A percentile compares a stretch with the other conserved stretches of the same genome.
These are phyloP conservation scores for Mus spicilegus DNA, from an alignment of 2,113 vertebrate species.

Conservation along the genomic window DNA sequence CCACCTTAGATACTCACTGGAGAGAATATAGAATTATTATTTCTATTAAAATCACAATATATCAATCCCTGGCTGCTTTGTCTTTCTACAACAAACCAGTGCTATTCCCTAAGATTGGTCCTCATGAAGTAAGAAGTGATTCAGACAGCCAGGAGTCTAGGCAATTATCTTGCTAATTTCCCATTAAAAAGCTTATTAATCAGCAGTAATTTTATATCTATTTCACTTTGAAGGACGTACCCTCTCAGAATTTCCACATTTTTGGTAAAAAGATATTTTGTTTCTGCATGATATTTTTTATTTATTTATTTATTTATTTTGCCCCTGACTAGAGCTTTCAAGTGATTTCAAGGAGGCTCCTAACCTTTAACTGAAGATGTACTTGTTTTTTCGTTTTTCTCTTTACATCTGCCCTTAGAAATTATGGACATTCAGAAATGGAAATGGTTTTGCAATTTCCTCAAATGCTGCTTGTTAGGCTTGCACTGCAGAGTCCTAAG, in stretches of 20 bases:
- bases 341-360: conserved; percentile 55
- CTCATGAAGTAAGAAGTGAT: not conserved
- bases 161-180: conserved; percentile 31
- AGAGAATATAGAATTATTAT: not conserved
- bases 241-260: conserved; percentile 48
- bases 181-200: not conserved
- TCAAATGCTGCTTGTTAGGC: not conserved
- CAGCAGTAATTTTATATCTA: conserved; percentile 29
- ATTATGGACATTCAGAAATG: conserved; percentile 61
- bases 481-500: conserved; percentile 19
- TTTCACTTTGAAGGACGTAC: conserved; percentile 38
- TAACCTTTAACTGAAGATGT: conserved; percentile 57
- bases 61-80: not conserved
- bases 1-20: too few relatives aligned
- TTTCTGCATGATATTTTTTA: conserved; percentile 39
- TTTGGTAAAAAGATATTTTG: conserved; percentile 66
- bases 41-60: not conserved
- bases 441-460: conserved; percentile 62
- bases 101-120: not conserved
- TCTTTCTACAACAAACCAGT: not conserved
- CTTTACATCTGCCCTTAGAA: conserved; percentile 58
- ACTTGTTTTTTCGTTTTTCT: conserved; percentile 49
- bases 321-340: not conserved
- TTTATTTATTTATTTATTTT: too few relatives aligned
- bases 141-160: not conserved